Conservation (phyloP, 1,140 invertebrate species). For the Meteorus sp. region DNA sequence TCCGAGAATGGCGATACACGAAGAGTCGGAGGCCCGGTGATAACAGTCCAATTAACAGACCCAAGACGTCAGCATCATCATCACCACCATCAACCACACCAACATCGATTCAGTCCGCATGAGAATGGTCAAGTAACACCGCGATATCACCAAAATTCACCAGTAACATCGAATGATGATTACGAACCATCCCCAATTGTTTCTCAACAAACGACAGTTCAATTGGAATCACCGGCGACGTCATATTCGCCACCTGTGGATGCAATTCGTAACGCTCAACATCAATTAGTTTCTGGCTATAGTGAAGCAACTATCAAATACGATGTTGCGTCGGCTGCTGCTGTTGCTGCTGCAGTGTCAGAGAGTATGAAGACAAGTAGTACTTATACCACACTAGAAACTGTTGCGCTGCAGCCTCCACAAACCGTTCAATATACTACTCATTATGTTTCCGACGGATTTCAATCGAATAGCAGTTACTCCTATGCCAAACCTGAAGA, state of each 20-base stretch:
- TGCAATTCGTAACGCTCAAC: slow-evolving; percentile 33
- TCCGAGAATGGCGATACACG: slow-evolving; percentile 36
- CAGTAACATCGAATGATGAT: slow-evolving; percentile 36
- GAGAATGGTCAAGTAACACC: slow-evolving; percentile 34
- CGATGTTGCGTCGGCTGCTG: slow-evolving; percentile 34
- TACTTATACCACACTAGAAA: slow-evolving; percentile 54
- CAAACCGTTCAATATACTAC: slow-evolving; percentile 46
- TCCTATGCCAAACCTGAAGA: slow-evolving; percentile 47
- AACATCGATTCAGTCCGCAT: slow-evolving; percentile 43
- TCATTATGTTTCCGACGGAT: slow-evolving; percentile 46
- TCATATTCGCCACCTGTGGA: slow-evolving; percentile 46
- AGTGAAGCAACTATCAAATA: slow-evolving; percentile 40
- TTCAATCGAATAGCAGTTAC: slow-evolving; percentile 45
- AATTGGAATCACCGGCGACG: slow-evolving; percentile 40
- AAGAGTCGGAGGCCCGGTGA: slow-evolving; percentile 41
- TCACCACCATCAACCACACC: slow-evolving; percentile 31
- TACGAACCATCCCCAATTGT: slow-evolving; percentile 43
- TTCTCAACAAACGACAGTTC: slow-evolving; percentile 31
- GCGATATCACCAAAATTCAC: slow-evolving; percentile 43
- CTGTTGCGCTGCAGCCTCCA: slow-evolving; percentile 43
- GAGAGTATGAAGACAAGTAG: slow-evolving; percentile 48
- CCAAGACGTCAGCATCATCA: slow-evolving; percentile 34
- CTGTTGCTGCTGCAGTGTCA: slow-evolving; percentile 31
- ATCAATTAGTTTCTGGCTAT: slow-evolving; percentile 39
- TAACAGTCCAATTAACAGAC: slow-evolving; percentile 41